Percentiles rank a stretch among this genome's conserved stretches.
Evolutionary conservation across 2,797 vertebrate genomes (phyloP).

Genomic region (Spinibarbus caldwelli): DNA sequence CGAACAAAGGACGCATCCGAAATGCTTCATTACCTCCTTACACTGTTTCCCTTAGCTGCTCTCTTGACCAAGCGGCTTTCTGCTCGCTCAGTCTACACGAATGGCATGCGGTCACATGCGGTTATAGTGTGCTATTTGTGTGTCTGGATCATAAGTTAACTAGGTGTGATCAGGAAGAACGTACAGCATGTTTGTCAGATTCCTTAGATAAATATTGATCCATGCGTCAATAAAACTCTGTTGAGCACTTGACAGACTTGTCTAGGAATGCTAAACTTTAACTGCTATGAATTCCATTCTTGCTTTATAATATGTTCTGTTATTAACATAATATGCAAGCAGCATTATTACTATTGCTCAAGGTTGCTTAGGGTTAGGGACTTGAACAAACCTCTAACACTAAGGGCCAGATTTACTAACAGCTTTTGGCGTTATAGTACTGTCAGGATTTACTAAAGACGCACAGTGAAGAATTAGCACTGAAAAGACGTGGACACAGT

Average conservation of each 20-base stretch:
- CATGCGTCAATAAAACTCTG: background rate
- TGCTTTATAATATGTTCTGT: background rate
- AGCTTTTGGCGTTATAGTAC: no score
- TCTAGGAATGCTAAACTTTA: slow-evolving; percentile 5
- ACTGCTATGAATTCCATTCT: background rate
- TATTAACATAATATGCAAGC: background rate
- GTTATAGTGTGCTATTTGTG: background rate
- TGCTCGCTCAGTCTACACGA: background rate
- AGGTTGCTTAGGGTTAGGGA: background rate
- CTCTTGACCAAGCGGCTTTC: background rate
- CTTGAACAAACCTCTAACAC: background rate
- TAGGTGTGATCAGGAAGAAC: background rate
- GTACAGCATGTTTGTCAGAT: slow-evolving; percentile 17
- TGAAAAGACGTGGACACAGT: no score
- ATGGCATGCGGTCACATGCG: background rate
- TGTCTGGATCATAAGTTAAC: background rate
- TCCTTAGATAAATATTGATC: slow-evolving; percentile 33
- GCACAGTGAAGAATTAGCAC: no score
- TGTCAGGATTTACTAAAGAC: no score
- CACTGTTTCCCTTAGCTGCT: background rate
- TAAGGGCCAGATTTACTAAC: no score
- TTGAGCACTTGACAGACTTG: background rate
- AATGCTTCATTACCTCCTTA: slow-evolving; percentile 38
- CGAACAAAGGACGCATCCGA: slow-evolving; percentile 11
- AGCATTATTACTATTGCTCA: background rate